These are phyloP conservation scores for Pocillopora verrucosa DNA, from an alignment of 64 coral and sea anemone genomes.

Conservation along the genomic window DNA sequence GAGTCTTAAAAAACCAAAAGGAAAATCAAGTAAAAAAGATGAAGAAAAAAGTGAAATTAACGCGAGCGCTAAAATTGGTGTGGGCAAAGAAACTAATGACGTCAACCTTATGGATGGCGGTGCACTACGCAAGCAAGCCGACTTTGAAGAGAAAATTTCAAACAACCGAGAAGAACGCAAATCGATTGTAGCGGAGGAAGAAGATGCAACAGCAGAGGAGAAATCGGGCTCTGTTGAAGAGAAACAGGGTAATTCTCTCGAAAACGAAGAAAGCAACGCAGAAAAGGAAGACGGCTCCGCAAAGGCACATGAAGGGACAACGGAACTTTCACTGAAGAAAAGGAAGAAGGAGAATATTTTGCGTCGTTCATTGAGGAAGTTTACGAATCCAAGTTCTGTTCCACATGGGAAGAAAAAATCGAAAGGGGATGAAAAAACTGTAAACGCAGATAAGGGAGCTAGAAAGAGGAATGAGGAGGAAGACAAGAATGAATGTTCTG, in stretches of 20 bases:
- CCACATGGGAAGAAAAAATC: neutral
- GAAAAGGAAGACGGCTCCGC: neutral
- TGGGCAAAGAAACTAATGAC: neutral
- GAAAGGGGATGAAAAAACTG: neutral
- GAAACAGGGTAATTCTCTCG: neutral
- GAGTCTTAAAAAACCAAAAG: neutral
- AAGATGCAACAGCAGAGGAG: neutral
- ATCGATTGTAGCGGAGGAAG: neutral
- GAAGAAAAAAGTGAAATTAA: neutral
- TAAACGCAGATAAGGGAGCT: neutral
- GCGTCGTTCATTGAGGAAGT: constrained; percentile 23
- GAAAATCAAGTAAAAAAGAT: neutral
- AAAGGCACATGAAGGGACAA: neutral
- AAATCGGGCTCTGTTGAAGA: neutral
- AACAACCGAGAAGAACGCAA: neutral
- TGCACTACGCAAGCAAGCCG: neutral
- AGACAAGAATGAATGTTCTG: neutral
- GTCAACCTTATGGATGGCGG: neutral
- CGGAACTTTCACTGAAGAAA: neutral
- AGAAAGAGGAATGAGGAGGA: neutral
- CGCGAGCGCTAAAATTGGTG: neutral
- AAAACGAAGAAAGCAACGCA: neutral
- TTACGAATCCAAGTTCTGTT: neutral
- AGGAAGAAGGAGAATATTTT: constrained; percentile 15
- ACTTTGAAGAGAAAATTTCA: neutral